phyloP scores from a whole-genome alignment of 2,888 invertebrate species.

The Drosophila pseudotakahashii region DNA sequence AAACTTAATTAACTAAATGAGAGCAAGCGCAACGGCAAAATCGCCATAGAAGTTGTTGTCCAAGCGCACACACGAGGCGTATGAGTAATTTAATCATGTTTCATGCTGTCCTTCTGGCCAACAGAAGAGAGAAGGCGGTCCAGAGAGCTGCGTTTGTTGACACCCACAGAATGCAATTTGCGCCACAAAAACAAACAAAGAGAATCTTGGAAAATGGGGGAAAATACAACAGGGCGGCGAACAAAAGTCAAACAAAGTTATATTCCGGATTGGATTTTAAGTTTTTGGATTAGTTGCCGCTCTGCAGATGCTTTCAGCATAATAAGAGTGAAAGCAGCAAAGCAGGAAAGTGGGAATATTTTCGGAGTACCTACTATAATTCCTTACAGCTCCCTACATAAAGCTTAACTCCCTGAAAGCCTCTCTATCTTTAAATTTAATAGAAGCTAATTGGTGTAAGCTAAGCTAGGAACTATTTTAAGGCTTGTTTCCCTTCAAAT shows the following conservation, averaged over 20 bases:
- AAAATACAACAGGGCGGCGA: conserved; percentile 43
- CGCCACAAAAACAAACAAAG: conserved; percentile 60
- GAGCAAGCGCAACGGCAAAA: conserved; percentile 45
- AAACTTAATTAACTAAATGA: conserved; percentile 76
- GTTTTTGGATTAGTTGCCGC: conserved; percentile 28
- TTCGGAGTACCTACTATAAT: not conserved
- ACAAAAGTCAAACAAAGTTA: conserved; percentile 64
- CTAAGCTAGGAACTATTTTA: no score
- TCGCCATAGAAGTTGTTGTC: conserved; percentile 48
- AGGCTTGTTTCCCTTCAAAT: no score
- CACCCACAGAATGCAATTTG: conserved; percentile 73
- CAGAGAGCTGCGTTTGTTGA: conserved; percentile 60
- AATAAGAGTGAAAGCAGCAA: conserved; percentile 1
- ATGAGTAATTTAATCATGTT: conserved; percentile 74
- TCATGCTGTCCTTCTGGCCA: conserved; percentile 49
- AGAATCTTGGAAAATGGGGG: conserved; percentile 22
- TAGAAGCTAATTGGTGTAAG: not conserved
- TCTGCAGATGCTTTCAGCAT: conserved; percentile 21
- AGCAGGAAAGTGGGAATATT: conserved; percentile 1
- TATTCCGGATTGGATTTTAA: conserved; percentile 40
- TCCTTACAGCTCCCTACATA: not conserved
- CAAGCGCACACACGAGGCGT: conserved; percentile 59
- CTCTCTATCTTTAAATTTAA: not conserved
- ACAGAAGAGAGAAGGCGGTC: conserved; percentile 8
- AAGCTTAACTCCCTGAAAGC: not conserved